These are phyloP conservation scores for Rhadina sibilatrix DNA, from an alignment of 2,113 vertebrate genomes.

Conservation along the genomic window DNA sequence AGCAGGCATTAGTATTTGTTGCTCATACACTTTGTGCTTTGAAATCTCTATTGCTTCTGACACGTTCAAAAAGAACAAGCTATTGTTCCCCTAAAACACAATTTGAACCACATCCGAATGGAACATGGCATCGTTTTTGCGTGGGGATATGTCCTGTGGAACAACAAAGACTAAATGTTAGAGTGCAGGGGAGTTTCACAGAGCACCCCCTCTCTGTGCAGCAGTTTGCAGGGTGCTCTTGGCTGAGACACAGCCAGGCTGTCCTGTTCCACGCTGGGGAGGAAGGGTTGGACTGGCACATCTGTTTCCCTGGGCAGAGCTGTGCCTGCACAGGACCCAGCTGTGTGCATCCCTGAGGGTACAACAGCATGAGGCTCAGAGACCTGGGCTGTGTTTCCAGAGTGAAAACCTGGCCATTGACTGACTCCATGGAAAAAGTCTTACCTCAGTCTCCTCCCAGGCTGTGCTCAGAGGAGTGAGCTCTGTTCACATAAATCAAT, in stretches of 20 bases:
- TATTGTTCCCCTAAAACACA: background rate
- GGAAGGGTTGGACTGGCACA: background rate
- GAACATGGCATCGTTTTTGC: background rate
- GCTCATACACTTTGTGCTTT: background rate
- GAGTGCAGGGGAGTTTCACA: background rate
- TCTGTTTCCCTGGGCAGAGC: background rate
- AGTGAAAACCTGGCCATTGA: background rate
- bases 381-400: background rate
- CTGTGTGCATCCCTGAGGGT: background rate
- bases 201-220: accelerated
- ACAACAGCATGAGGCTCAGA: accelerated
- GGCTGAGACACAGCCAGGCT: background rate
- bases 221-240: accelerated
- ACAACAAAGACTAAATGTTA: background rate
- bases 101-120: background rate
- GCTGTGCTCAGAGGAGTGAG: background rate
- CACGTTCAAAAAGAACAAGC: background rate
- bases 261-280: background rate
- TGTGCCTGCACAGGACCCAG: background rate
- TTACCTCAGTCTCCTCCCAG: background rate
- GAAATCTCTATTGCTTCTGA: background rate
- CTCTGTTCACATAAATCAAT: background rate
- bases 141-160: background rate
- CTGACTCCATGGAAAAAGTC: background rate
- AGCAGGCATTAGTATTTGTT: background rate